phyloP scores from a whole-genome alignment of 2,888 invertebrate species.

The Eucera pruinosa region DNA sequence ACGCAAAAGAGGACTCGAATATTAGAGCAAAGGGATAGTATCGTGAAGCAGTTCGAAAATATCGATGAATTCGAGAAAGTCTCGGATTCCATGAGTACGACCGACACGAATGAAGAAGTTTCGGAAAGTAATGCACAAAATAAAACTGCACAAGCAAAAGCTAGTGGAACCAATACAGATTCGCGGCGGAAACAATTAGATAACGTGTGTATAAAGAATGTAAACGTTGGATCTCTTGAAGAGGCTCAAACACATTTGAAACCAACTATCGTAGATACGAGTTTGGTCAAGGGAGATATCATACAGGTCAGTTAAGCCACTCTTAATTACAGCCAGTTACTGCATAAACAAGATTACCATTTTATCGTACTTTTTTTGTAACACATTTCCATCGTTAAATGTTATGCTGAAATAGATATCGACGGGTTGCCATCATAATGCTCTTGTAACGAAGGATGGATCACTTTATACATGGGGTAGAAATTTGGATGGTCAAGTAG shows the following conservation, averaged over 20 bases:
- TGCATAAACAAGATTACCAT: slow-evolving; percentile 1
- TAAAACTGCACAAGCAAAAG: slow-evolving; percentile 37
- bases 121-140: slow-evolving; percentile 33
- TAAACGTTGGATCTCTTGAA: slow-evolving; percentile 71
- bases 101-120: slow-evolving; percentile 24
- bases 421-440: slow-evolving; percentile 94
- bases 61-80: slow-evolving; percentile 59
- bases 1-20: slow-evolving; percentile 87
- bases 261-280: slow-evolving; percentile 88
- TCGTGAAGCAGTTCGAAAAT: slow-evolving; percentile 79
- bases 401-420: slow-evolving; percentile 79
- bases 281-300: slow-evolving; percentile 87
- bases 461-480: slow-evolving; percentile 94
- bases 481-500: slow-evolving; percentile 95
- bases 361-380: neutral
- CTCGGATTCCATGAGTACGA: slow-evolving; percentile 25
- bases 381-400: neutral
- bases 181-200: slow-evolving; percentile 45
- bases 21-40: slow-evolving; percentile 85
- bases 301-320: slow-evolving; percentile 85
- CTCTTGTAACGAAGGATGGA: slow-evolving; percentile 89
- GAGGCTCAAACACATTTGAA: slow-evolving; percentile 85
- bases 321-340: neutral
- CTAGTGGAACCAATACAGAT: slow-evolving; percentile 17
- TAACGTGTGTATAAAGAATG: slow-evolving; percentile 56